These are phyloP conservation scores for Monochamus alternatus DNA, from an alignment of 2,888 invertebrate genomes.

Conservation along the genomic window DNA sequence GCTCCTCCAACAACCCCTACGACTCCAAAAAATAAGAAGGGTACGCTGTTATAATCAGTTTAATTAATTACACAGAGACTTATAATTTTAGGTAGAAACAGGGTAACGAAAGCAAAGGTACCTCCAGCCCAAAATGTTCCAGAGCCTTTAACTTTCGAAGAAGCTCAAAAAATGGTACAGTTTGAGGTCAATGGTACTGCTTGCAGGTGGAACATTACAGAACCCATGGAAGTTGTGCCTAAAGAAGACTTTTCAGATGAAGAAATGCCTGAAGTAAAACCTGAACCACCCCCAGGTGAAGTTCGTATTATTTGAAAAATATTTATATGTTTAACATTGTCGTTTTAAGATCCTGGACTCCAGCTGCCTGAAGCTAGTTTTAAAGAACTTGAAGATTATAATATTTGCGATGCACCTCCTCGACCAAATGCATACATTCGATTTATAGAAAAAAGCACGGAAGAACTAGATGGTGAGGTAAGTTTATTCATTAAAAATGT, in stretches of 20 bases:
- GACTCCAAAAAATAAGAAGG: constrained; percentile 78
- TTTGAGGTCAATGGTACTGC: constrained; percentile 85
- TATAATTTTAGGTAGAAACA: constrained; percentile 50
- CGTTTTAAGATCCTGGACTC: constrained; percentile 24
- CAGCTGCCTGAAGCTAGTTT: constrained; percentile 79
- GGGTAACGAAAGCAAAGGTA: constrained; percentile 58
- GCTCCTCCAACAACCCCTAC: constrained; percentile 74
- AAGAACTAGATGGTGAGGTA: constrained; percentile 91
- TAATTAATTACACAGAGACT: constrained; percentile 1
- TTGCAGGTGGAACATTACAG: constrained; percentile 73
- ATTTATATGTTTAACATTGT: constrained; percentile 20
- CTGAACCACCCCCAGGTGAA: constrained; percentile 65
- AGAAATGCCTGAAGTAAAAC: constrained; percentile 71
- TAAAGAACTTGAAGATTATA: constrained; percentile 83
- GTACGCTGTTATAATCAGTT: constrained; percentile 55
- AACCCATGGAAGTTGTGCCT: constrained; percentile 80
- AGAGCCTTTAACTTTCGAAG: constrained; percentile 86
- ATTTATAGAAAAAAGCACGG: constrained; percentile 94
- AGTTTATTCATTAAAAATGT: neutral
- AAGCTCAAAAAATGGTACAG: constrained; percentile 89
- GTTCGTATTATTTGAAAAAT: neutral
- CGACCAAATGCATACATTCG: constrained; percentile 92
- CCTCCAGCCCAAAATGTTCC: constrained; percentile 73
- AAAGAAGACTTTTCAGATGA: constrained; percentile 75
- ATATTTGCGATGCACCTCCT: constrained; percentile 86